These are phyloP conservation scores for Gorsachius goisagi DNA, from an alignment of 2,113 vertebrate genomes.

Conservation along the genomic window DNA sequence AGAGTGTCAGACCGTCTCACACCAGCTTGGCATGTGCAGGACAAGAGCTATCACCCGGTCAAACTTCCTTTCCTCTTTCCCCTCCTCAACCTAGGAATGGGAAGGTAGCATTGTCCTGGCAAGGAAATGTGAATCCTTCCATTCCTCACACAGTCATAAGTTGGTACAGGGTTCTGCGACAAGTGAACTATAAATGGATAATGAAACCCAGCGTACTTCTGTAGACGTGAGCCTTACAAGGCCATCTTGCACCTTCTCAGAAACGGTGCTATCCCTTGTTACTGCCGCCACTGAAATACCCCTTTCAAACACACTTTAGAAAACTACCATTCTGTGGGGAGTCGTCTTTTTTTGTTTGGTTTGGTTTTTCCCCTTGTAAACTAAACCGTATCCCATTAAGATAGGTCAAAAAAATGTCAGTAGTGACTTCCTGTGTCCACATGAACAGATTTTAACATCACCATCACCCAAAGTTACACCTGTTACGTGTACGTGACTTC, in stretches of 20 bases:
- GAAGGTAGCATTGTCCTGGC: not conserved
- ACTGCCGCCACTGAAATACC: not conserved
- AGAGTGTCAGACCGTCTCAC: not conserved
- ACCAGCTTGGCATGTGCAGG: not conserved
- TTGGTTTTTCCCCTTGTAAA: not conserved
- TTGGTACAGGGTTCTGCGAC: constrained; percentile 77
- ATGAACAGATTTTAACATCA: constrained; percentile 29
- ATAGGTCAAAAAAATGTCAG: not conserved
- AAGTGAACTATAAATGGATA: not conserved
- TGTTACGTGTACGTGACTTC: constrained; percentile 4
- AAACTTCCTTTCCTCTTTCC: not conserved
- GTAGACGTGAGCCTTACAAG: not conserved
- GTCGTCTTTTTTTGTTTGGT: not conserved
- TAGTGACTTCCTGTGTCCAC: not conserved
- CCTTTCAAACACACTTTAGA: not conserved
- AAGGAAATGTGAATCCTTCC: constrained; percentile 59
- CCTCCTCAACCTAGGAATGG: not conserved
- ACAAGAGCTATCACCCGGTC: not conserved
- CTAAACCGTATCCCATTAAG: not conserved
- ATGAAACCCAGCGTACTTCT: not conserved
- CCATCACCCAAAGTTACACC: constrained; percentile 57
- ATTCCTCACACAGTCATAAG: constrained; percentile 74
- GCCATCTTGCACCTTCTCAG: not conserved
- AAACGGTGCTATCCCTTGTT: not conserved
- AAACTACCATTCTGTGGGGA: not conserved